Evolutionary conservation across 2,797 vertebrate genomes (phyloP), one percentile per base, ranked within the genome.

Genomic region (Leptodactylus fallax): DNA sequence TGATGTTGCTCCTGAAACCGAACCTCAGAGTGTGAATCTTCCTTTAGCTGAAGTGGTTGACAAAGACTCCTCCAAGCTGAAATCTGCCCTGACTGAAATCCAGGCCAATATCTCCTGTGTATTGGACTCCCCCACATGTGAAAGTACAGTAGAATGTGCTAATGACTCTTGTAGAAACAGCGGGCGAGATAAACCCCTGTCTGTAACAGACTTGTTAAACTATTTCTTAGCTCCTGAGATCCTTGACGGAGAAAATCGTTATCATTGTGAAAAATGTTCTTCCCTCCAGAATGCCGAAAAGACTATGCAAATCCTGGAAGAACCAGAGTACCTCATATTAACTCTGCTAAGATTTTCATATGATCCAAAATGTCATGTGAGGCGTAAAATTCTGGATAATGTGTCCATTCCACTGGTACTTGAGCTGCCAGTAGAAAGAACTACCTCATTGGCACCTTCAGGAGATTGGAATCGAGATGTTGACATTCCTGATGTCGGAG

Each of bases 221-320:
- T 99, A 99, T 92, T 99, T 99, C 91, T 94, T 99, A 92, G 98
- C 97, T 88, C 97, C 98, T 36, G 98, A 99, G 92, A 97, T 98
- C 91, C 96, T 99, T 65, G 97, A 98, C 81, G 97, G 96, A 90
- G 98, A 99, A 58, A 99, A 99, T 91, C 97, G 97, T 85, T 99
- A 99, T 92, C 98, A 97, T 94, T 99, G 98, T 92, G 98, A 98
- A 91, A 97, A 95, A 91, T 99, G 98, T 91, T 94, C 94, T 91
- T 98, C 97, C 85, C 95, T 99, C 45, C 98, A 98, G 91, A 96
- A 97, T 74, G 98, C 98, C 0, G 98, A 99, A 95, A 97, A 97
- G 95, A 97, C 95, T 92, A 97, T 99, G 96, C 96, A 96, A 91
- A 96, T 99, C 90, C 93, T 97, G 7, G 96, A 97, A 17, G 97